Percentiles rank a stretch among this genome's conserved stretches.
Conservation (phyloP, 2,113 vertebrate species). For the Eclectus roratus region DNA sequence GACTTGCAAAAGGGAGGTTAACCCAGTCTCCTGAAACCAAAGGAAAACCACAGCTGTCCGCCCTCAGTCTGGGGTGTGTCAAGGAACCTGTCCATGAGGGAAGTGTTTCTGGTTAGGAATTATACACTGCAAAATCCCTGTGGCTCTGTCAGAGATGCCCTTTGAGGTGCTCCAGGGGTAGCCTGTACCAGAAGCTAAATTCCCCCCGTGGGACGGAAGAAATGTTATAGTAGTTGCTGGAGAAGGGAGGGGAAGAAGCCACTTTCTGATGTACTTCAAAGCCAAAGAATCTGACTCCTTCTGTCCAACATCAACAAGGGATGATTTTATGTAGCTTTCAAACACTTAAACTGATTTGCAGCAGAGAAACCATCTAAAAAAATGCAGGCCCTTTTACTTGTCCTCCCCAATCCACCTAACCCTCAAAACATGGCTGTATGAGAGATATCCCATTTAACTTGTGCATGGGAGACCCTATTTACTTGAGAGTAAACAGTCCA, state of each 20-base stretch:
- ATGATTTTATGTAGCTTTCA: neutral
- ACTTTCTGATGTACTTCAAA: constrained; percentile 27
- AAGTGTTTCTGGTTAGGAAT: constrained; percentile 49
- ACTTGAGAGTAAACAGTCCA: neutral
- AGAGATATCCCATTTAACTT: neutral
- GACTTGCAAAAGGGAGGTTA: neutral
- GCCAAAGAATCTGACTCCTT: neutral
- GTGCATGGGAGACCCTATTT: neutral
- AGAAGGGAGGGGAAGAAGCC: neutral
- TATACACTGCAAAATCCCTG: neutral
- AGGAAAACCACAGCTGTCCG: constrained; percentile 46
- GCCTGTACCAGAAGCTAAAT: neutral
- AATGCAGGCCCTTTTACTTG: neutral
- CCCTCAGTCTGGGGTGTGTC: constrained; percentile 39
- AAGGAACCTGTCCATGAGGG: constrained; percentile 43
- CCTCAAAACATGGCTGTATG: neutral
- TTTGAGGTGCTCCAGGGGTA: neutral
- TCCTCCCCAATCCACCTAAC: neutral
- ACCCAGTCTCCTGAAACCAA: neutral
- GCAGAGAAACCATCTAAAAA: neutral
- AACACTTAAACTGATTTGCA: neutral
- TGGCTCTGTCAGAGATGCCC: neutral
- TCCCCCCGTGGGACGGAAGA: neutral
- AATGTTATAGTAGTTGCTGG: neutral
- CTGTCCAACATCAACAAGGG: neutral